These are phyloP conservation scores for Scomber colias DNA, from an alignment of 2,113 vertebrate species.

Conservation along the genomic window DNA sequence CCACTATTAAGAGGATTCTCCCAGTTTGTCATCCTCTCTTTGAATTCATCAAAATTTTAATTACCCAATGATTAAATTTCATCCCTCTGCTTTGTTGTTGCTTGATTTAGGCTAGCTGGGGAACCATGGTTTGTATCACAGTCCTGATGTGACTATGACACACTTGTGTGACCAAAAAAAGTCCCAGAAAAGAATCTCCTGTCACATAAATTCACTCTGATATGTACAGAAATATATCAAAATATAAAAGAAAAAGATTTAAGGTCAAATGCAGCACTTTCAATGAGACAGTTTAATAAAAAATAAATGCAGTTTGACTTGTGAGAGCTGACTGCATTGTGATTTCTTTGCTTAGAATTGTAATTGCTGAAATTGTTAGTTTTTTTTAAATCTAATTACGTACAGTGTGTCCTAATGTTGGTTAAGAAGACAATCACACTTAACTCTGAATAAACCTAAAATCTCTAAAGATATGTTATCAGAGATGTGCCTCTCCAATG, in stretches of 20 bases:
- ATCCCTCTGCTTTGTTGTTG: neutral
- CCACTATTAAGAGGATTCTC: neutral
- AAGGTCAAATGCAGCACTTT: too few species aligned
- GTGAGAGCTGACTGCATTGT: neutral
- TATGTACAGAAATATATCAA: too few species aligned
- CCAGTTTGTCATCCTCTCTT: neutral
- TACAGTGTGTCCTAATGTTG: neutral
- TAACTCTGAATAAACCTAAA: neutral
- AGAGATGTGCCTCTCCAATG: neutral
- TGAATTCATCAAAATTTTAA: conserved; percentile 14
- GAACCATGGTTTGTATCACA: neutral
- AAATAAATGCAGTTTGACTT: neutral
- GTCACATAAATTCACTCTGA: neutral
- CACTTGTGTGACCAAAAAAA: too few species aligned
- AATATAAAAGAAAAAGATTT: too few species aligned
- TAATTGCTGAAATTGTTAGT: too few species aligned
- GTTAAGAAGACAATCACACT: neutral
- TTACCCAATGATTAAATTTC: neutral
- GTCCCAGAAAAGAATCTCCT: neutral
- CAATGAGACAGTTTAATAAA: too few species aligned
- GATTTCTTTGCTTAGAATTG: neutral
- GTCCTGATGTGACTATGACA: neutral
- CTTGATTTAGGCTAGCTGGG: neutral
- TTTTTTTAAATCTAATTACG: too few species aligned
- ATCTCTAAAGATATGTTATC: neutral